These are phyloP conservation scores for Porphyrio hochstetteri DNA, from an alignment of 2,113 vertebrate genomes.

Conservation along the genomic window DNA sequence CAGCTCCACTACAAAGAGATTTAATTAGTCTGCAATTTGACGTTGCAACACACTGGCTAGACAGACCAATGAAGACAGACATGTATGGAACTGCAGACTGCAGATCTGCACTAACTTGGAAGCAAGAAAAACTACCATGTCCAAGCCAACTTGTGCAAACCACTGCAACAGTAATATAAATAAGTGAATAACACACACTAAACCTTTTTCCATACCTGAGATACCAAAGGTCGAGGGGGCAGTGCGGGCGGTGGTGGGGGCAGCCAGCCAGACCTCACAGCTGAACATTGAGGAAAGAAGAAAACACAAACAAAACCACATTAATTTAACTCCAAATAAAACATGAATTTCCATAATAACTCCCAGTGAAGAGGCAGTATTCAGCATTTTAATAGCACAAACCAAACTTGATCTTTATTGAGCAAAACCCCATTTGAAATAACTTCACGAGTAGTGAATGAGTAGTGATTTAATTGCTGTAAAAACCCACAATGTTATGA, in stretches of 20 bases:
- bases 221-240: slow-evolving; percentile 85
- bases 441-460: not conserved
- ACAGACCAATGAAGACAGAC: not conserved
- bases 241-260: slow-evolving; percentile 87
- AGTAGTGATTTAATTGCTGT: not conserved
- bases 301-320: not conserved
- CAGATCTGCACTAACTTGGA: not conserved
- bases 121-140: not conserved
- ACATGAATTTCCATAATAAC: not conserved
- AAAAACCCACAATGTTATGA: not conserved
- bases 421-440: not conserved
- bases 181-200: not conserved
- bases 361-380: not conserved
- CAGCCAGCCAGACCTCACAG: slow-evolving; percentile 81
- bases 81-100: not conserved
- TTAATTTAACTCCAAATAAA: slow-evolving; percentile 5
- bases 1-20: not conserved
- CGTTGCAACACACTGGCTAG: not conserved
- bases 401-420: not conserved
- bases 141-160: not conserved
- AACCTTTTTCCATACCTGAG: slow-evolving; percentile 82
- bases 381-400: not conserved
- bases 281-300: slow-evolving; percentile 68
- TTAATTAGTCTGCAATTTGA: not conserved
- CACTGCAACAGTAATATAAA: not conserved